Evolutionary conservation across 2,888 invertebrate species (phyloP).

Genomic region (Ornithoptera priamus): DNA sequence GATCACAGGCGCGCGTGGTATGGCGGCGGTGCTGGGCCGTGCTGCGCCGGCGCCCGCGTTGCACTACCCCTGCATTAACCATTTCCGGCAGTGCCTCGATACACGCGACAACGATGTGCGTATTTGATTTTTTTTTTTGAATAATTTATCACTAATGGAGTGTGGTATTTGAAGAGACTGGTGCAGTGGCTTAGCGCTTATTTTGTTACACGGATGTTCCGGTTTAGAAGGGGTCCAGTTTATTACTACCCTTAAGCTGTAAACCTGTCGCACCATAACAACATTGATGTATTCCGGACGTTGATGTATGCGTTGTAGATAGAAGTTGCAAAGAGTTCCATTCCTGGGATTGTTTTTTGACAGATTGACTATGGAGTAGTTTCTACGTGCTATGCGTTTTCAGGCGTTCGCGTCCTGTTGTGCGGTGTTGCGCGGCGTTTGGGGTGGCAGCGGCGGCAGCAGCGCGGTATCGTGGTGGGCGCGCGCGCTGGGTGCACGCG

Average conservation of each 20-base stretch:
- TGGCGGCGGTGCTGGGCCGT: conserved; percentile 92
- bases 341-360: too few species aligned
- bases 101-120: conserved; percentile 64
- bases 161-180: too few species aligned
- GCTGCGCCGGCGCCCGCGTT: conserved; percentile 90
- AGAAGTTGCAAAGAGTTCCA: too few species aligned
- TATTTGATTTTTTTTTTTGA: not conserved
- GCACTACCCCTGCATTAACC: conserved; percentile 95
- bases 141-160: not conserved
- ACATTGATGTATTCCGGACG: too few species aligned
- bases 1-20: conserved; percentile 91
- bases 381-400: not conserved
- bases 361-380: not conserved
- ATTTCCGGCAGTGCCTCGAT: conserved; percentile 90
- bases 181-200: too few species aligned
- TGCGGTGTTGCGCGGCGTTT: conserved; percentile 60
- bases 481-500: conserved; percentile 61
- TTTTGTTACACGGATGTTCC: too few species aligned
- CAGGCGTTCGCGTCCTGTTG: conserved; percentile 69
- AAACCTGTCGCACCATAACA: too few species aligned
- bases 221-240: too few species aligned
- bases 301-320: too few species aligned
- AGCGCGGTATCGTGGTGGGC: conserved; percentile 65
- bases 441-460: conserved; percentile 45
- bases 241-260: too few species aligned